Evolutionary conservation across 2,888 invertebrate genomes (phyloP).

Genomic region (Nasonia oneida): DNA sequence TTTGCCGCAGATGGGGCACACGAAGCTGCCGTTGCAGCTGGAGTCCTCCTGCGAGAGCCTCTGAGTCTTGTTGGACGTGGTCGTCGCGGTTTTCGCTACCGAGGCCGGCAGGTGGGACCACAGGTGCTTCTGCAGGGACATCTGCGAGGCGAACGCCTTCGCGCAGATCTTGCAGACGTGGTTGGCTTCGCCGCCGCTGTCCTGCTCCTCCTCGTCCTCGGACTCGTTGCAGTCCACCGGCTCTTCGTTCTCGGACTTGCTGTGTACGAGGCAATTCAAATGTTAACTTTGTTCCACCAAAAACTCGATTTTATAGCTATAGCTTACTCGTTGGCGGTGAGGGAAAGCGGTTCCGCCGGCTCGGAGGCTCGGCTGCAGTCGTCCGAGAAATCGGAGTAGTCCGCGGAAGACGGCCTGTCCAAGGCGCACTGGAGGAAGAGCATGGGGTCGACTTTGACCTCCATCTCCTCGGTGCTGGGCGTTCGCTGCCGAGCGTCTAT

Average conservation of each 20-base stretch:
- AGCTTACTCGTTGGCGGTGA: slow-evolving; percentile 69
- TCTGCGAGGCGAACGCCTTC: slow-evolving; percentile 81
- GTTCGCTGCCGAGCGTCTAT: slow-evolving; percentile 64
- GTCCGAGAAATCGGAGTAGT: slow-evolving; percentile 74
- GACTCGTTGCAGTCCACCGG: background rate
- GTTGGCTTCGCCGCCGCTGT: background rate
- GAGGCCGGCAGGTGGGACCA: slow-evolving; percentile 81
- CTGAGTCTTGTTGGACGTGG: slow-evolving; percentile 71
- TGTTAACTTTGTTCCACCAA: background rate
- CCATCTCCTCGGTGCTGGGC: slow-evolving; percentile 81
- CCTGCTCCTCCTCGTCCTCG: slow-evolving; percentile 57
- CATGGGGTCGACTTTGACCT: slow-evolving; percentile 87
- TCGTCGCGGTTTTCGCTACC: slow-evolving; percentile 48
- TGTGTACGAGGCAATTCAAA: background rate
- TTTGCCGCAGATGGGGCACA: slow-evolving; percentile 84
- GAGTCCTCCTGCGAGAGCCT: slow-evolving; percentile 70
- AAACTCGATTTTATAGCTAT: background rate
- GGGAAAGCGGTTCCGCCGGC: slow-evolving; percentile 63
- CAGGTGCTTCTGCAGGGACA: slow-evolving; percentile 83
- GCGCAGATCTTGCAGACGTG: slow-evolving; percentile 82
- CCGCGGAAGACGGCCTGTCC: slow-evolving; percentile 77
- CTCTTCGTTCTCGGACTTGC: slow-evolving; percentile 13
- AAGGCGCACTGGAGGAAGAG: slow-evolving; percentile 83
- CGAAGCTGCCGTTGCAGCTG: slow-evolving; percentile 77
- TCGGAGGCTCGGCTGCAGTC: slow-evolving; percentile 58